Evolutionary conservation across 2,888 invertebrate species (phyloP), one percentile per base, ranked within the genome.

Genomic region (Leptothorax acervorum): DNA sequence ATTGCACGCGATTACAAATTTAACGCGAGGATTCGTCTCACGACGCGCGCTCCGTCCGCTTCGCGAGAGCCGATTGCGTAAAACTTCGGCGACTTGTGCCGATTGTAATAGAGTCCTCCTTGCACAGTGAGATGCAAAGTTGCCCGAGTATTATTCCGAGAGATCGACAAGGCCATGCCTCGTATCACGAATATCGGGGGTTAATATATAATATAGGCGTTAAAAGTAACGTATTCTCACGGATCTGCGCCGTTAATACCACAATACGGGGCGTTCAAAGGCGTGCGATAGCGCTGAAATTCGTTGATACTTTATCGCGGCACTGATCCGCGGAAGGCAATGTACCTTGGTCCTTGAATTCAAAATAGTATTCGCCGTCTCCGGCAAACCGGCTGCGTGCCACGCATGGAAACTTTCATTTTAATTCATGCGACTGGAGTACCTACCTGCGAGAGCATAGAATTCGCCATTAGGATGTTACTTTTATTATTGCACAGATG

Each of bases 331-430:
- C 82, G 81, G 78, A 87, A 85, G 87, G 81, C 85, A 88, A 86
- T 82, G 86, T 51, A 87, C 86, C 66, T 68, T 28, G 85, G 89
- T 91, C 92, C 90, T 92, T 92, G 92, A 93, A 93, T 92, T 90
- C 76, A 85, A 90, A 93, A 90, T 92, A 89, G 89, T 92, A 87
- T 87, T 87, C 86, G 86, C 85, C 86, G 91, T 89, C 87, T 82
- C 53, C 68, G 68, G 45, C 66, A 63, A 83, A 83, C 84, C 85
- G 82, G 39, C 51, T 87, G 84, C 92, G 92, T 91, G 92, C 89
- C 86, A 71, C 86, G 92, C 87, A 92, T 92, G 86, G 90, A 87
- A 88, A 85, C 88, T 87, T 85, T 85, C 82, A 82, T 68, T 83
- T 74, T 74, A 73, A 76, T 48, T 51, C 74, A 85, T 81, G 87